A percentile compares a stretch with the other conserved stretches of the same genome.
Evolutionary conservation across 2,113 vertebrate genomes (phyloP).

Genomic region (Gallinago paraguaiae): DNA sequence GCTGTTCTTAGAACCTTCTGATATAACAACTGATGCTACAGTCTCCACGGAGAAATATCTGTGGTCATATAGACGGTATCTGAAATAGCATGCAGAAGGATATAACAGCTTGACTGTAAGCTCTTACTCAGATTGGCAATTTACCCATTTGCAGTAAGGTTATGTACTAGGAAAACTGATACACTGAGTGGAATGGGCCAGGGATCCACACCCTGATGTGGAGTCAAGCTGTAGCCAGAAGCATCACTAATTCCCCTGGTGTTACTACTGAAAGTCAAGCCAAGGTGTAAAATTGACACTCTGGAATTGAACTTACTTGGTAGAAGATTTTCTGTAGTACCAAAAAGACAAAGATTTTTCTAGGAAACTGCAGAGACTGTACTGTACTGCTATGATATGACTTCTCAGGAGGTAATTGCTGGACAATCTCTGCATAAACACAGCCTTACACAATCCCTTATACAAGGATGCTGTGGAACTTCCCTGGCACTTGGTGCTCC

Average conservation of each 20-base stretch:
- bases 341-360: background rate
- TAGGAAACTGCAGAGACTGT: background rate
- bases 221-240: background rate
- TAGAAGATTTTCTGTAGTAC: background rate
- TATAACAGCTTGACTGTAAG: background rate
- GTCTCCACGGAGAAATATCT: background rate
- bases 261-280: background rate
- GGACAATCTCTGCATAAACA: background rate
- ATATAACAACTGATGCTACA: constrained; percentile 8
- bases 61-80: background rate
- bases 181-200: background rate
- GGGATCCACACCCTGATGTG: background rate
- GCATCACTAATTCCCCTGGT: background rate
- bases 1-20: background rate
- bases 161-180: background rate
- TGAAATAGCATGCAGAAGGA: background rate
- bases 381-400: background rate
- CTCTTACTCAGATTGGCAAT: background rate
- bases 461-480: background rate
- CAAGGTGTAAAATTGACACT: background rate
- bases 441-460: background rate
- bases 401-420: background rate
- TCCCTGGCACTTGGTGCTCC: background rate
- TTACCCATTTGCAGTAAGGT: background rate
- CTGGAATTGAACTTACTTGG: background rate